phyloP scores from a whole-genome alignment of 2,797 vertebrate genomes.

The Antennarius maculatus region DNA sequence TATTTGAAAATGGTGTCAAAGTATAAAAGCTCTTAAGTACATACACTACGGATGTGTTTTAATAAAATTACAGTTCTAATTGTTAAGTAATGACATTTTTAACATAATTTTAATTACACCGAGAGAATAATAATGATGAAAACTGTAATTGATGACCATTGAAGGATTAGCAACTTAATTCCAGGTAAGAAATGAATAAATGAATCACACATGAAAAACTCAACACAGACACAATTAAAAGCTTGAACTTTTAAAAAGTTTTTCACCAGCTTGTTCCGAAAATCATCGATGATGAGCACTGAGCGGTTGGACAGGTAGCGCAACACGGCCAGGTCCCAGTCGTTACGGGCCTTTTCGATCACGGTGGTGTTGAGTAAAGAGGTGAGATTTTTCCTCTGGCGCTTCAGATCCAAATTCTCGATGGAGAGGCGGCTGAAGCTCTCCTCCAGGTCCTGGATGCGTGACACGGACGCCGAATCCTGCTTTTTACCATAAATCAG shows the following conservation, averaged over 20 bases:
- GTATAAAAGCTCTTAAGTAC: no score
- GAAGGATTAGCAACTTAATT: not conserved
- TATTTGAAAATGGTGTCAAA: no score
- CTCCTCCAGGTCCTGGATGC: slow-evolving; percentile 79
- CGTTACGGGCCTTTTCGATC: slow-evolving; percentile 61
- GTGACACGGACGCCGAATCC: slow-evolving; percentile 69
- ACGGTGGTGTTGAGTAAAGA: slow-evolving; percentile 80
- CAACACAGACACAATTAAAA: slow-evolving; percentile 5
- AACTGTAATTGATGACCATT: not conserved
- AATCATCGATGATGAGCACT: not conserved
- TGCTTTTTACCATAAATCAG: slow-evolving; percentile 91
- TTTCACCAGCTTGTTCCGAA: slow-evolving; percentile 46
- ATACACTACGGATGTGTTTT: not conserved
- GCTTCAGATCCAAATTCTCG: slow-evolving; percentile 65
- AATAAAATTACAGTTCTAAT: not conserved
- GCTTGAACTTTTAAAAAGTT: not conserved
- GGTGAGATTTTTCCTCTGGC: slow-evolving; percentile 78
- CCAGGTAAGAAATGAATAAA: not conserved
- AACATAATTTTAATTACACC: not conserved
- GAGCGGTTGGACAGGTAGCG: slow-evolving; percentile 55
- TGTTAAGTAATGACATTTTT: not conserved
- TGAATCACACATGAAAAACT: not conserved
- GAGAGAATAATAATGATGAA: not conserved
- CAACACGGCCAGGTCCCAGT: slow-evolving; percentile 48
- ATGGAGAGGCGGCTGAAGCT: slow-evolving; percentile 73